Conservation (phyloP, 2,797 vertebrate genomes). For the Philypnodon macrostomus region DNA sequence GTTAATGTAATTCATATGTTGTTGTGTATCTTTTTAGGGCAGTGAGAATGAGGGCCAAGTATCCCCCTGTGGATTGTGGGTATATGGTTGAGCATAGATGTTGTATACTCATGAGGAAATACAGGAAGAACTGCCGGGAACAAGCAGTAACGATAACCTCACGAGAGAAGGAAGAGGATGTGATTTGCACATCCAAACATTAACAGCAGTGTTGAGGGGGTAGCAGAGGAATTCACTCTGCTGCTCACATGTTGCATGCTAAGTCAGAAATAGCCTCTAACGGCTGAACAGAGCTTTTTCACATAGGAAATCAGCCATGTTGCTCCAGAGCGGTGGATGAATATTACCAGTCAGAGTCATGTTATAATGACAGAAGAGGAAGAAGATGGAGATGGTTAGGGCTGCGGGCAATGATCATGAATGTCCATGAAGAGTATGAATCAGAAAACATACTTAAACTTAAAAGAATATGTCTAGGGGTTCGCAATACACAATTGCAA, state of each 20-base stretch:
- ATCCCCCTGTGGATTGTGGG: neutral
- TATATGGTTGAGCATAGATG: neutral
- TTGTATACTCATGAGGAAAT: constrained; percentile 9
- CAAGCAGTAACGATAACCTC: neutral
- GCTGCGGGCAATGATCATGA: constrained; percentile 9
- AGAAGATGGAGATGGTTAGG: neutral
- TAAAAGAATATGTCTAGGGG: constrained; percentile 5
- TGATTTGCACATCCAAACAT: constrained; percentile 40
- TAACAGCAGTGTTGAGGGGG: constrained; percentile 25
- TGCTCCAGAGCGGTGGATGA: constrained; percentile 24
- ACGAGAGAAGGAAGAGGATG: constrained; percentile 11
- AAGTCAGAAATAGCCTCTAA: constrained; percentile 25
- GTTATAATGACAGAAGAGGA: constrained; percentile 9
- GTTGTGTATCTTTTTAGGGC: neutral
- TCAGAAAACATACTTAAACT: constrained; percentile 13
- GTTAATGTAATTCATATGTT: constrained; percentile 1
- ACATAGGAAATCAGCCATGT: constrained; percentile 32
- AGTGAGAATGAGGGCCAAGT: neutral
- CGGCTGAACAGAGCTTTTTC: constrained; percentile 22
- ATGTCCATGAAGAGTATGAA: constrained; percentile 8
- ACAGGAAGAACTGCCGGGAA: constrained; percentile 5
- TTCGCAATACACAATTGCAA: neutral
- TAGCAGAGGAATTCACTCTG: constrained; percentile 7
- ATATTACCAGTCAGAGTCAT: constrained; percentile 20
- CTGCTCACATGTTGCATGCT: constrained; percentile 29